A percentile compares a stretch with the other conserved stretches of the same genome.
phyloP scores from a whole-genome alignment of 1,140 invertebrate genomes.

The Drosophila bipectinata region DNA sequence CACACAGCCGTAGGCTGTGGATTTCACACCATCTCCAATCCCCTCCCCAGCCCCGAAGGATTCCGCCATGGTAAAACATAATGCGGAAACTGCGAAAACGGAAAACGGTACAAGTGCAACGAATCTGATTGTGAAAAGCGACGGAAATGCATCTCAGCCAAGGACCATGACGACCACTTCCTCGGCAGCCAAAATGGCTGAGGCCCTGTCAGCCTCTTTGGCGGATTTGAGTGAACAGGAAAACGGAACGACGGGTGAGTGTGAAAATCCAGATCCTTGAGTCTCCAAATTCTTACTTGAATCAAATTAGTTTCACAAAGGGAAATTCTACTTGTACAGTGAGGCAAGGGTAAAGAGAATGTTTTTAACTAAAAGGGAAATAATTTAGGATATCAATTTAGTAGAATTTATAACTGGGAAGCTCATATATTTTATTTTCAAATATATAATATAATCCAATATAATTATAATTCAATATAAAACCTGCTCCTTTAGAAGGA shows the following conservation, averaged over 20 bases:
- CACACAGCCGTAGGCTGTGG: slow-evolving; percentile 68
- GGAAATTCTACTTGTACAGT: slow-evolving; percentile 4
- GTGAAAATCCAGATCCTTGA: slow-evolving; percentile 39
- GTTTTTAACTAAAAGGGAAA: neutral
- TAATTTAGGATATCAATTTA: no score
- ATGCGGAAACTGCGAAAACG: slow-evolving; percentile 73
- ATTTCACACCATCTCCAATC: slow-evolving; percentile 16
- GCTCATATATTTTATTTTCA: no score
- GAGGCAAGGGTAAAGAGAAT: neutral
- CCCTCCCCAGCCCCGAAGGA: neutral
- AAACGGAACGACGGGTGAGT: slow-evolving; percentile 78
- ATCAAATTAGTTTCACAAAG: slow-evolving; percentile 63
- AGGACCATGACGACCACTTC: slow-evolving; percentile 45
- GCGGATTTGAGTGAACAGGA: slow-evolving; percentile 65
- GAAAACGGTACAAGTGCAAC: slow-evolving; percentile 72
- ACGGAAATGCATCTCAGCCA: slow-evolving; percentile 62
- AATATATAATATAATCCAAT: no score
- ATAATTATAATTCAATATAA: no score
- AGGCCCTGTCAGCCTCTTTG: slow-evolving; percentile 58
- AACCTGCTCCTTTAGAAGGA: neutral
- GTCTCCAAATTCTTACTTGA: slow-evolving; percentile 33
- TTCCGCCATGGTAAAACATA: slow-evolving; percentile 65
- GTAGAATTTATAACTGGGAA: no score
- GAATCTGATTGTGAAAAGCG: slow-evolving; percentile 57
- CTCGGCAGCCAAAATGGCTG: slow-evolving; percentile 46